Base-by-base conservation (phyloP, 2,888 invertebrate genomes). In the Phaedon cochleariae region DNA sequence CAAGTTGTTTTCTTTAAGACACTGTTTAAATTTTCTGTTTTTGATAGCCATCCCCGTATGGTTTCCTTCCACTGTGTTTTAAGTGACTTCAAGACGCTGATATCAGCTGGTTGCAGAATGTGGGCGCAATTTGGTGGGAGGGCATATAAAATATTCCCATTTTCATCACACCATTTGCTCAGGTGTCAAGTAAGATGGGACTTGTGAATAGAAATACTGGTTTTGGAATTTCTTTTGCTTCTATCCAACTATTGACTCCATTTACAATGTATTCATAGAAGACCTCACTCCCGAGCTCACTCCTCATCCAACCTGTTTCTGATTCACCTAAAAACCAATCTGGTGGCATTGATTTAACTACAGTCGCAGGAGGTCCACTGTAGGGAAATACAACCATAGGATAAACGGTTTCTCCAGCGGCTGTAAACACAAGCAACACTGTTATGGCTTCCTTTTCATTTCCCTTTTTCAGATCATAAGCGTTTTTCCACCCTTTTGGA, bases 281-380 rank as follows among this genome's bases (percentile, higher is more conserved):
- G 4, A 52, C 29, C 26, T 29, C 52, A 52, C 20, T 66, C 45
- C 49, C 61, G 73, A n/a, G n/a, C n/a, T n/a, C n/a, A n/a, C n/a
- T n/a, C n/a, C n/a, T n/a, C n/a, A 76, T 75, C 76, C 76, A 76
- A 52, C 76, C 75, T 22, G 63, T 51, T 61, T 76, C 74, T 15
- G 66, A 69, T 63, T 71, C 52, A 46, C 73, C 72, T 18, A 77
- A 64, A 59, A 62, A 67, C 67, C 69, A 77, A 12, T 67, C 70
- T 17, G 26, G 15, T 26, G 68, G 64, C 15, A 68, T 57, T 20
- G 59, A 26, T 31, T 58, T 67, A 64, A 74, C 68, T 68, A 68
- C 46, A 21, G 62, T 37, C 66, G 62, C 59, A 17, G 62, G 66
- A 34, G 59, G 64, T 72, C 65, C 10, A 74, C 73, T 55, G 73